Evolutionary conservation across 2,888 invertebrate genomes (phyloP).

Genomic region (Graphium colonna): DNA sequence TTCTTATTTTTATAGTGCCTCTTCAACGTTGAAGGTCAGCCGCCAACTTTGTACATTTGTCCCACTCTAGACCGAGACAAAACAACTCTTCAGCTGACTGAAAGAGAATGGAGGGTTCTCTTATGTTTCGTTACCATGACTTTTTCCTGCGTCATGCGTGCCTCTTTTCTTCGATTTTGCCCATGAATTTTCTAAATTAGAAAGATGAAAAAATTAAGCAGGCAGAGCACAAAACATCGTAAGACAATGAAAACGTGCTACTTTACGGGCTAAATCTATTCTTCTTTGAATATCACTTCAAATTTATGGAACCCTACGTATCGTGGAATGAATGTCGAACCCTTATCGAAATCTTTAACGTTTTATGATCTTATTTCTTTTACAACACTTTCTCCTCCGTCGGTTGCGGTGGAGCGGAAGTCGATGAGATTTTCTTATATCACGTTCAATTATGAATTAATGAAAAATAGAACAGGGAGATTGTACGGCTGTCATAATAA

Average conservation of each 20-base stretch:
- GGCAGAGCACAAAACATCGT: conserved; percentile 1
- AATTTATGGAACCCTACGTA: conserved; percentile 55
- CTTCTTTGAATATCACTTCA: conserved; percentile 62
- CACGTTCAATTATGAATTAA: not conserved
- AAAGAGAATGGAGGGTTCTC: no score
- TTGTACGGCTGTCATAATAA: conserved; percentile 21
- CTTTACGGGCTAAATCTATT: conserved; percentile 24
- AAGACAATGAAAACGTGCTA: conserved; percentile 9
- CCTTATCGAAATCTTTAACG: conserved; percentile 40
- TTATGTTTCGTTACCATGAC: no score
- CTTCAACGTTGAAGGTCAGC: no score
- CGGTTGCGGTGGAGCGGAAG: not conserved
- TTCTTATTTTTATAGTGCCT: no score
- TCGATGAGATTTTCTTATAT: not conserved
- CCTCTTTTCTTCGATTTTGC: no score
- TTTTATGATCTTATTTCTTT: conserved; percentile 21
- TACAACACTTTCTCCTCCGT: not conserved
- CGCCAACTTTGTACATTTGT: no score
- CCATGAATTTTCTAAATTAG: no score
- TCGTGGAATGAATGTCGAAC: conserved; percentile 40
- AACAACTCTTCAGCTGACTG: no score
- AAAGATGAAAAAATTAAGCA: not conserved
- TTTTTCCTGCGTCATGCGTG: no score
- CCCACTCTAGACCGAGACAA: no score
- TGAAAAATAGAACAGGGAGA: conserved; percentile 7